phyloP scores from a whole-genome alignment of 2,797 vertebrate genomes.

The Arremon aurantiirostris region DNA sequence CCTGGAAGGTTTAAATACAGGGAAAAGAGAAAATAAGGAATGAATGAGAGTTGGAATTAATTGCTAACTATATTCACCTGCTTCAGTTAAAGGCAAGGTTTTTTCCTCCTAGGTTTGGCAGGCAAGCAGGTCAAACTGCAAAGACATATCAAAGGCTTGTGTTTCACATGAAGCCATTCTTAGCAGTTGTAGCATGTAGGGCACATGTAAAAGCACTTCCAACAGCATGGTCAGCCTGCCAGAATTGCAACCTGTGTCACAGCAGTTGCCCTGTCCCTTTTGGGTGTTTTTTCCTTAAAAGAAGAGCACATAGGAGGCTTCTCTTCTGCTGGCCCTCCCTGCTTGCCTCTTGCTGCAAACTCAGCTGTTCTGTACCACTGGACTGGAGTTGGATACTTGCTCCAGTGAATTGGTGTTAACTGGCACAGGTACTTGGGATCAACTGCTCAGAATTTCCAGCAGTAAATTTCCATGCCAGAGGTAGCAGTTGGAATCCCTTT shows the following conservation, averaged over 20 bases:
- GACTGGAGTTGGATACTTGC: neutral
- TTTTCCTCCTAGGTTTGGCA: neutral
- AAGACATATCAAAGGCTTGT: neutral
- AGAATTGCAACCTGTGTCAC: neutral
- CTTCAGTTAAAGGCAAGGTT: neutral
- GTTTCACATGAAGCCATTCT: neutral
- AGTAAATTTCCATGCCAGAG: neutral
- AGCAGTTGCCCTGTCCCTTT: neutral
- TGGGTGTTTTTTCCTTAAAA: neutral
- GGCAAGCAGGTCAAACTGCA: neutral
- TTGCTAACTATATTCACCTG: neutral
- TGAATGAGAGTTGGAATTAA: neutral
- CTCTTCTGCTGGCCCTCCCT: neutral
- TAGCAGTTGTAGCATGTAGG: neutral
- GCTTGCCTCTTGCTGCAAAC: neutral
- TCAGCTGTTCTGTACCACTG: neutral
- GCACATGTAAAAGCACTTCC: neutral
- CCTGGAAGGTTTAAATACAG: neutral
- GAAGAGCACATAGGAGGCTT: neutral
- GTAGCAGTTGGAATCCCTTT: neutral
- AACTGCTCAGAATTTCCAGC: neutral
- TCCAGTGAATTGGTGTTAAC: neutral
- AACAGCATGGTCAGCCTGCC: neutral
- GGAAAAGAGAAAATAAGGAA: slow-evolving; percentile 30
- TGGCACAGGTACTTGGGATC: neutral